These are phyloP conservation scores for Siderastrea radians DNA, from an alignment of 92 coral and sea anemone species.

Conservation along the genomic window DNA sequence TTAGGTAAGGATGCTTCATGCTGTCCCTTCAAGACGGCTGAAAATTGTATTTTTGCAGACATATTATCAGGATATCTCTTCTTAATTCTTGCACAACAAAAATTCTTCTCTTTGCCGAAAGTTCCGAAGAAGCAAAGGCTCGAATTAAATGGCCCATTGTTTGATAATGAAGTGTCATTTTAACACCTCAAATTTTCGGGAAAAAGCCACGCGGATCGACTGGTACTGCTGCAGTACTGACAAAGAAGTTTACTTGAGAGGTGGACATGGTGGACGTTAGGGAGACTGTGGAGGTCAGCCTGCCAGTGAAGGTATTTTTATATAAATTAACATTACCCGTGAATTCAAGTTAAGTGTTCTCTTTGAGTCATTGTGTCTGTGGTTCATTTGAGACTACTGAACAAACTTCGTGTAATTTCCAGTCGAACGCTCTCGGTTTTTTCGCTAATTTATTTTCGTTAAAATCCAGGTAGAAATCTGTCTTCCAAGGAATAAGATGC, in stretches of 20 bases:
- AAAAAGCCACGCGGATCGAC: neutral
- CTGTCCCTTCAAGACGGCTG: constrained; percentile 29
- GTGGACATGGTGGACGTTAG: constrained; percentile 18
- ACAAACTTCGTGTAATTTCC: neutral
- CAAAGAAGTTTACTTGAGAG: neutral
- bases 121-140: constrained; percentile 21
- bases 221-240: neutral
- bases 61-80: constrained; percentile 27
- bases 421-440: neutral
- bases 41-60: constrained; percentile 28
- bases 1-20: constrained; percentile 23
- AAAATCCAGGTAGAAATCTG: constrained; percentile 18
- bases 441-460: constrained; percentile 31
- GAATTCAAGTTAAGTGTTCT: constrained; percentile 13
- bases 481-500: constrained; percentile 12
- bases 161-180: constrained; percentile 22
- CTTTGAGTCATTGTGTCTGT: constrained; percentile 6
- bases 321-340: constrained; percentile 19
- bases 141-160: constrained; percentile 14
- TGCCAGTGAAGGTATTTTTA: constrained; percentile 24
- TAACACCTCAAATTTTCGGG: constrained; percentile 16
- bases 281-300: constrained; percentile 19
- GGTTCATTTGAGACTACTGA: constrained; percentile 9
- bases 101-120: neutral
- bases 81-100: constrained; percentile 14